A percentile compares a stretch with the other conserved stretches of the same genome.
These are phyloP conservation scores for Drosophila kohkoa DNA, from an alignment of 1,140 invertebrate species.

Conservation along the genomic window DNA sequence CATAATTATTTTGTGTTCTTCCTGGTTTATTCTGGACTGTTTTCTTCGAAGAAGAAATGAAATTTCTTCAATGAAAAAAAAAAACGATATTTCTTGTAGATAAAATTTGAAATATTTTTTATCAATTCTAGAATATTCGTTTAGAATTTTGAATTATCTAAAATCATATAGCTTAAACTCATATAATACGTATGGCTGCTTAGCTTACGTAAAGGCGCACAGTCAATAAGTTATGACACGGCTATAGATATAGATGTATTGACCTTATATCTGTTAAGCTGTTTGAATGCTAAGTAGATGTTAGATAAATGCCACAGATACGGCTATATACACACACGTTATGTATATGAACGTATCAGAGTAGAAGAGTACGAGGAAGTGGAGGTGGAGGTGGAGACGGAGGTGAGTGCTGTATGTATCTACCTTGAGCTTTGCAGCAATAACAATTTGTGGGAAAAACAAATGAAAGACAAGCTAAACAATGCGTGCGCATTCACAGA, in stretches of 20 bases:
- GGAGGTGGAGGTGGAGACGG: no score
- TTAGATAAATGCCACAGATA: slow-evolving; percentile 45
- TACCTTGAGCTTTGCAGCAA: slow-evolving; percentile 56
- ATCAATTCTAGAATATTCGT: slow-evolving; percentile 11
- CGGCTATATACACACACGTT: slow-evolving; percentile 23
- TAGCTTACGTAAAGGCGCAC: slow-evolving; percentile 31
- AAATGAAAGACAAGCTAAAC: slow-evolving; percentile 63
- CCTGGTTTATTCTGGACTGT: background rate
- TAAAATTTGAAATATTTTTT: background rate
- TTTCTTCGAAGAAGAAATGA: background rate
- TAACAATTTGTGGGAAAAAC: slow-evolving; percentile 45
- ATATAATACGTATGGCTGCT: background rate
- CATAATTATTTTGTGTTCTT: no score
- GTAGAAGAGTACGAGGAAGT: background rate
- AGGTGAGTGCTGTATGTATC: slow-evolving; percentile 1
- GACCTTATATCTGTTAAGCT: slow-evolving; percentile 58
- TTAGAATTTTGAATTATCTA: background rate
- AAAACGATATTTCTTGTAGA: background rate
- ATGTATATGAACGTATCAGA: slow-evolving; percentile 5
- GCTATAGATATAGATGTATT: slow-evolving; percentile 56
- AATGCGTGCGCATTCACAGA: slow-evolving; percentile 59
- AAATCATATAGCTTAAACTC: background rate
- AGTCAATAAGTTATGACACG: slow-evolving; percentile 54
- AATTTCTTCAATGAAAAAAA: no score
- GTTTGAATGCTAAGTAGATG: slow-evolving; percentile 43